Evolutionary conservation across 2,888 invertebrate species (phyloP).

Genomic region (Eristalinus sepulchralis): DNA sequence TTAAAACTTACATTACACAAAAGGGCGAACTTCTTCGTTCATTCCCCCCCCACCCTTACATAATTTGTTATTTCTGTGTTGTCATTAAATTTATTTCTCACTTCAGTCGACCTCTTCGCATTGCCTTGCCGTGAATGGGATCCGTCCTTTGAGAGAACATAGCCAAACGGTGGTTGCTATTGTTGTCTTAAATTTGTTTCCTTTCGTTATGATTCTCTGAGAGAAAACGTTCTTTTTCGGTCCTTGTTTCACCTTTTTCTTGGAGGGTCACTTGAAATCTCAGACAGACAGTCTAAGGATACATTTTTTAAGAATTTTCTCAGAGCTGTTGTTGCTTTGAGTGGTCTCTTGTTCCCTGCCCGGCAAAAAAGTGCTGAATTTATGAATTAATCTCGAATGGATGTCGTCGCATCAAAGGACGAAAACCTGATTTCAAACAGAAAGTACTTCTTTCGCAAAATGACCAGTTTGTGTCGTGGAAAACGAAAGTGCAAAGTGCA

Average conservation of each 20-base stretch:
- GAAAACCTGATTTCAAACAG: neutral
- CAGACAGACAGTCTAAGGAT: neutral
- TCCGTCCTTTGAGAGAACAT: neutral
- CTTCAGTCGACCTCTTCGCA: neutral
- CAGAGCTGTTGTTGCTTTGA: neutral
- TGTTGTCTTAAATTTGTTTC: neutral
- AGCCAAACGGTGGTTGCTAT: neutral
- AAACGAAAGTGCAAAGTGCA: neutral
- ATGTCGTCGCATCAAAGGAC: neutral
- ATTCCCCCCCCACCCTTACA: neutral
- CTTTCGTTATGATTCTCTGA: neutral
- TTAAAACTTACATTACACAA: constrained; percentile 29
- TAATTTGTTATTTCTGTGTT: constrained; percentile 11
- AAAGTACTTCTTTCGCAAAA: neutral
- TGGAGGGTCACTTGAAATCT: neutral
- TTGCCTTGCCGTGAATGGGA: neutral
- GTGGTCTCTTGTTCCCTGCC: neutral
- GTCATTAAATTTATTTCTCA: constrained; percentile 23
- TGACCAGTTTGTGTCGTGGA: no score
- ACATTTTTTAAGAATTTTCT: neutral
- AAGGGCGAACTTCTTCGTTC: neutral
- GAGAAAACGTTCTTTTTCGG: neutral
- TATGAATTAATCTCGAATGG: constrained; percentile 1
- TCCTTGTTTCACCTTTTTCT: neutral
- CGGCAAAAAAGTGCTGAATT: neutral